Percentiles rank a stretch among this genome's conserved stretches.
phyloP scores from a whole-genome alignment of 2,888 invertebrate species.

The Pollenia griseotomentosa region DNA sequence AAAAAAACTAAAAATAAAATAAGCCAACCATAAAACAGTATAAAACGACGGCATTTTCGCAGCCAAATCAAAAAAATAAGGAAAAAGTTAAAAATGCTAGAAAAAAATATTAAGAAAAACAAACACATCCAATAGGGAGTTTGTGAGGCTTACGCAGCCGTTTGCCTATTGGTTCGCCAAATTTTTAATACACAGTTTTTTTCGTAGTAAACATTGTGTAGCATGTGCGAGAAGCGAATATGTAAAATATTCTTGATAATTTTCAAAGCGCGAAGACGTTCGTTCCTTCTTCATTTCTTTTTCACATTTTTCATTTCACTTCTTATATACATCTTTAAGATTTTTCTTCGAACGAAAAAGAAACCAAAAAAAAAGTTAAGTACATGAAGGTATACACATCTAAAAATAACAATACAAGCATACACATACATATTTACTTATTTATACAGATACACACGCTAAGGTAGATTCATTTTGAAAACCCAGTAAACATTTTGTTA shows the following conservation, averaged over 20 bases:
- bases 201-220: slow-evolving; percentile 17
- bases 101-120: slow-evolving; percentile 41
- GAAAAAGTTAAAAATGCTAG: slow-evolving; percentile 24
- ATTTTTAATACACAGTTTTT: slow-evolving; percentile 38
- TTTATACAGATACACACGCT: neutral
- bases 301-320: slow-evolving; percentile 29
- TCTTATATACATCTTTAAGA: slow-evolving; percentile 28
- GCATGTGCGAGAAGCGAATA: neutral
- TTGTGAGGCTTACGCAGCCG: slow-evolving; percentile 50
- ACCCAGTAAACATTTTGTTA: too few relatives aligned
- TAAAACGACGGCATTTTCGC: slow-evolving; percentile 45
- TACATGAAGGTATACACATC: neutral
- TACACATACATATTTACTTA: neutral
- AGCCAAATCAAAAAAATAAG: slow-evolving; percentile 47
- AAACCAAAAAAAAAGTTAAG: neutral
- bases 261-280: slow-evolving; percentile 50
- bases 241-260: slow-evolving; percentile 22
- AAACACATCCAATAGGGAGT: slow-evolving; percentile 65
- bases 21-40: slow-evolving; percentile 59
- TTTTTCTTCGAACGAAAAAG: neutral
- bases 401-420: neutral
- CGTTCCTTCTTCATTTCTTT: slow-evolving; percentile 26
- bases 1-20: slow-evolving; percentile 26
- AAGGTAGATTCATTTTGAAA: neutral
- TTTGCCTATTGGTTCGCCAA: slow-evolving; percentile 62